Evolutionary conservation across 2,888 invertebrate species (phyloP).

Genomic region (Metopia argyrocephala): DNA sequence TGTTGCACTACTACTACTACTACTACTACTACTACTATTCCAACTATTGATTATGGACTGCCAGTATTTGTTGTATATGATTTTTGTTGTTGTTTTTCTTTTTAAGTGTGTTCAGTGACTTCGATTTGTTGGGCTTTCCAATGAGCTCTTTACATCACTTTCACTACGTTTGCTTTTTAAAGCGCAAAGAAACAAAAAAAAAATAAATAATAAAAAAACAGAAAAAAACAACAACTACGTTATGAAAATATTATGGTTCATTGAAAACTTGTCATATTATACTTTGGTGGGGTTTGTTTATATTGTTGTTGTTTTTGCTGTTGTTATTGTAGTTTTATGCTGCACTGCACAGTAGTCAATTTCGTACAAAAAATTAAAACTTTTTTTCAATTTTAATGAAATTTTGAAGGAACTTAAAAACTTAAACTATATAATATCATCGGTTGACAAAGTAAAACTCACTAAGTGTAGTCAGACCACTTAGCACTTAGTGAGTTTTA

Average conservation of each 20-base stretch:
- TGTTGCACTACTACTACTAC: not conserved
- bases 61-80: conserved; percentile 24
- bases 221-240: not conserved
- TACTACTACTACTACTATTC: not conserved
- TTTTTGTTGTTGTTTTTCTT: conserved; percentile 10
- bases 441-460: no score
- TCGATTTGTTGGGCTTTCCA: not conserved
- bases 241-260: conserved; percentile 23
- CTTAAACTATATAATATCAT: no score
- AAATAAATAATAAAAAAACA: conserved; percentile 3
- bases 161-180: conserved; percentile 55
- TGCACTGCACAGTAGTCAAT: no score
- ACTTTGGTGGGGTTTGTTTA: not conserved
- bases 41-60: not conserved
- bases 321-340: no score
- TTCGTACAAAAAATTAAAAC: no score
- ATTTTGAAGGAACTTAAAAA: no score
- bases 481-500: no score
- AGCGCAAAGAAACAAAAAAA: conserved; percentile 34
- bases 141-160: conserved; percentile 57
- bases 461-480: no score
- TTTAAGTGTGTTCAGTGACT: not conserved
- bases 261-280: conserved; percentile 49
- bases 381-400: no score
- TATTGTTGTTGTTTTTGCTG: not conserved